Evolutionary conservation across 1,140 invertebrate genomes (phyloP).

Genomic region (Temnothorax curvispinosus): DNA sequence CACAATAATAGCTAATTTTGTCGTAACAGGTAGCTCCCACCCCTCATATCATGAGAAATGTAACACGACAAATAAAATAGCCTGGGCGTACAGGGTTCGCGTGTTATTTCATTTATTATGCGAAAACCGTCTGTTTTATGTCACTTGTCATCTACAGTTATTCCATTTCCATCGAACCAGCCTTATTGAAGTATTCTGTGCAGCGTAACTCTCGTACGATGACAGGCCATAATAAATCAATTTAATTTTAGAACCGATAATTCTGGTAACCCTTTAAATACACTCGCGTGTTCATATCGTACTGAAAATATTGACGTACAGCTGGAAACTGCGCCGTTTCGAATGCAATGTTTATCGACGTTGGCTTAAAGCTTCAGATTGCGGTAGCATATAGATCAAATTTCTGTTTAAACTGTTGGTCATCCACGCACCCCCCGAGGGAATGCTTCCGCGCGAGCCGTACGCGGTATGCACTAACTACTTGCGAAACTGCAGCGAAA

Average conservation of each 20-base stretch:
- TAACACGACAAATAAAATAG: neutral
- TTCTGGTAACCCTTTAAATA: constrained; percentile 1
- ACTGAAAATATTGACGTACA: constrained; percentile 23
- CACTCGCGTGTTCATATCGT: neutral
- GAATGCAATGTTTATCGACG: constrained; percentile 42
- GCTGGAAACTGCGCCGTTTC: neutral
- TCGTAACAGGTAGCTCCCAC: neutral
- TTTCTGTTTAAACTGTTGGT: constrained; percentile 61
- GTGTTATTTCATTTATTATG: neutral
- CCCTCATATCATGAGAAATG: neutral
- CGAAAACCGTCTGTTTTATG: neutral
- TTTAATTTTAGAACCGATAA: neutral
- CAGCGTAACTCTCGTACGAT: neutral
- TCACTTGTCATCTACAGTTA: neutral
- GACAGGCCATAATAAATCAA: neutral
- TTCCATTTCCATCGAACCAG: neutral
- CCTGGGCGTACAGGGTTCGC: neutral
- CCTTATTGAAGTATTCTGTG: neutral
- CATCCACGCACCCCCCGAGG: constrained; percentile 30
- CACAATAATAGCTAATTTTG: too few species aligned
- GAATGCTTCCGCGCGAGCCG: constrained; percentile 1
- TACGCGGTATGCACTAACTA: constrained; percentile 43
- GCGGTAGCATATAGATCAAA: constrained; percentile 55
- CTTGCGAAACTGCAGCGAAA: constrained; percentile 56
- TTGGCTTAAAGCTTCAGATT: constrained; percentile 51